phyloP scores from a whole-genome alignment of 2,888 invertebrate species.

The Odontocolon sp. region DNA sequence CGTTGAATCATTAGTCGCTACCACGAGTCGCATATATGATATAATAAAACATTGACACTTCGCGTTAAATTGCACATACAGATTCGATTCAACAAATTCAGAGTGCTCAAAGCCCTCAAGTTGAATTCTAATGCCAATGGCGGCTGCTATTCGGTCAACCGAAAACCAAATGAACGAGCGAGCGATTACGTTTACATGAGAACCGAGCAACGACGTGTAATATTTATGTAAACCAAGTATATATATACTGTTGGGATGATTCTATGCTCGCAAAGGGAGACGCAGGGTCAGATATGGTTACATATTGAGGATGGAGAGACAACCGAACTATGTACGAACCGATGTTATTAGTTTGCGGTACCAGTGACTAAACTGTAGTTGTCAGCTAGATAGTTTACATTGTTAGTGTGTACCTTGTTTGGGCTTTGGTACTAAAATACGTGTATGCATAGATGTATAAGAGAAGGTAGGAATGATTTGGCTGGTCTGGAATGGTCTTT shows the following conservation, averaged over 20 bases:
- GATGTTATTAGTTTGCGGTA: conserved; percentile 74
- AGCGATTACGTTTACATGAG: conserved; percentile 32
- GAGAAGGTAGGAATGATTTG: background rate
- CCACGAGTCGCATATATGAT: too few relatives aligned
- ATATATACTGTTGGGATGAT: conserved; percentile 10
- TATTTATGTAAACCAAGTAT: too few relatives aligned
- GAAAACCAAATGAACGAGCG: conserved; percentile 48
- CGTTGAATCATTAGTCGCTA: too few relatives aligned
- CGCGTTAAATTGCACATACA: too few relatives aligned
- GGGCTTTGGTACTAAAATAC: too few relatives aligned
- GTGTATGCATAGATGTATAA: background rate
- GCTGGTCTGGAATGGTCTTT: too few relatives aligned
- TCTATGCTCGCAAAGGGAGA: background rate
- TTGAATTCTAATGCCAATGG: conserved; percentile 43
- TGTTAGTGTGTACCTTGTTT: background rate
- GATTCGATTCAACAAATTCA: conserved; percentile 18
- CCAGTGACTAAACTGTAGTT: conserved; percentile 70
- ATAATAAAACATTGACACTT: too few relatives aligned
- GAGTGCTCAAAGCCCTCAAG: conserved; percentile 23
- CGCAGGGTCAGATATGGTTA: too few relatives aligned
- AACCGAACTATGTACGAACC: conserved; percentile 42
- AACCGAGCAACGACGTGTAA: conserved; percentile 35
- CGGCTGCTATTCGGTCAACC: conserved; percentile 45
- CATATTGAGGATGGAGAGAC: too few relatives aligned
- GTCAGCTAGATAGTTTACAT: background rate